Base-by-base conservation (phyloP, 2,113 vertebrate species). In the Sterrhoptilus dennistouni region DNA sequence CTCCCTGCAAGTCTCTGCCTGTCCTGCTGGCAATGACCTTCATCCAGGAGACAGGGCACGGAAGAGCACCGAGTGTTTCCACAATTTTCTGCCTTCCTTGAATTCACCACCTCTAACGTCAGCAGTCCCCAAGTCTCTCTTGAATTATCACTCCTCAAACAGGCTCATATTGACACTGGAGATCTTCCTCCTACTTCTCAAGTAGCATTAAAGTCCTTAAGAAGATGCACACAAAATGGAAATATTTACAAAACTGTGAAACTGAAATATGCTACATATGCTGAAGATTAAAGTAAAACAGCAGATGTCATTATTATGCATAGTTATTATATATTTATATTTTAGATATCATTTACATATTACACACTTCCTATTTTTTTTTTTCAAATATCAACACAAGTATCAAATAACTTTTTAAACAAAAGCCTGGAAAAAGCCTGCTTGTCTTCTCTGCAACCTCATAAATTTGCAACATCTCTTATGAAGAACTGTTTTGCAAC, bases 161-260 rank as follows among this genome's bases (percentile, higher is more conserved):
- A 2, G 42, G 38, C 29, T 76, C 0, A 0, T 38, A 49, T 14
- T 71, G 83, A 87, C 49, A 54, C 21, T 2, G 5, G 47, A 83
- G 27, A 70, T 70, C 38, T 36, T n/a, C 42, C 54, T 86, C 35
- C 79, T 63, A 49, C 50, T 82, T 91, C 45, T 76, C 80, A 82
- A 94, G 81, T 47, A 40, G 18, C 44, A 85, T 27, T 82, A 56
- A 61, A 72, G 61, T 29, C 45, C 64, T 87, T 49, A 72, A 1
- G 3, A 91, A 84, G 45, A 88, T 4, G 31, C 21, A 87, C 27
- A 74, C 6, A 54, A 89, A 93, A 81, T 16, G 15, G n/a, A 86
- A 90, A 83, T 85, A 85, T 61, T 93, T 72, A 54, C 57, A 84
- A 81, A 89, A n/a, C 74, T 57, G 60, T 66, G 52, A 89, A 94